Conservation (phyloP, 2,797 vertebrate genomes). For the Lagothrix lagotricha region DNA sequence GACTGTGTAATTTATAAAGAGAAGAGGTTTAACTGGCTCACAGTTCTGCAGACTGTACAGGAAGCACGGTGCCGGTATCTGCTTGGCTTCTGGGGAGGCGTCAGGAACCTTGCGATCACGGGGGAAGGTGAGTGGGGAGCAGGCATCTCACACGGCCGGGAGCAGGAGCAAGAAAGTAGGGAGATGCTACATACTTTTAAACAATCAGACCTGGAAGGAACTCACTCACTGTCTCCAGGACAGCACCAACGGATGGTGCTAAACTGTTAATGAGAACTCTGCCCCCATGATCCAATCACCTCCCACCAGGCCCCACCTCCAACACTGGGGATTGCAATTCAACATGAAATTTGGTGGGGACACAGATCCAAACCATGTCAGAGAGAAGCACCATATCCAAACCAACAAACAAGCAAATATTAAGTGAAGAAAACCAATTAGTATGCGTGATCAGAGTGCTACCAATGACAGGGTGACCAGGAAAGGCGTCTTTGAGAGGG, state of each 20-base stretch:
- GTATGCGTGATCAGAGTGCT: neutral
- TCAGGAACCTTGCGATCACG: neutral
- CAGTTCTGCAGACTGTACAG: neutral
- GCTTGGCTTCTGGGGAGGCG: neutral
- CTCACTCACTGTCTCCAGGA: neutral
- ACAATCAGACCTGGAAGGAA: neutral
- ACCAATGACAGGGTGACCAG: neutral
- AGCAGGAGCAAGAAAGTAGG: neutral
- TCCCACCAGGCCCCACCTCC: neutral
- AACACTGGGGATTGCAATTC: neutral
- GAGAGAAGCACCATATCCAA: neutral
- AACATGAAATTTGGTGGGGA: neutral
- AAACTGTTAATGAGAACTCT: neutral
- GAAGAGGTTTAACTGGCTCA: neutral
- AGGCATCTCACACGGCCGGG: neutral
- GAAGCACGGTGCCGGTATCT: neutral
- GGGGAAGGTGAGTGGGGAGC: neutral
- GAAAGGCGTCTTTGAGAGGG: neutral
- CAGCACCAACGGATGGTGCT: neutral
- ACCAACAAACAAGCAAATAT: neutral
- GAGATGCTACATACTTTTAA: neutral
- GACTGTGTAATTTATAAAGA: neutral
- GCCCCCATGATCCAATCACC: neutral
- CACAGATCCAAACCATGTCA: neutral
- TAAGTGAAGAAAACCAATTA: neutral